Conservation (phyloP, 2,797 vertebrate species). For the Melanotaenia trifasciata region DNA sequence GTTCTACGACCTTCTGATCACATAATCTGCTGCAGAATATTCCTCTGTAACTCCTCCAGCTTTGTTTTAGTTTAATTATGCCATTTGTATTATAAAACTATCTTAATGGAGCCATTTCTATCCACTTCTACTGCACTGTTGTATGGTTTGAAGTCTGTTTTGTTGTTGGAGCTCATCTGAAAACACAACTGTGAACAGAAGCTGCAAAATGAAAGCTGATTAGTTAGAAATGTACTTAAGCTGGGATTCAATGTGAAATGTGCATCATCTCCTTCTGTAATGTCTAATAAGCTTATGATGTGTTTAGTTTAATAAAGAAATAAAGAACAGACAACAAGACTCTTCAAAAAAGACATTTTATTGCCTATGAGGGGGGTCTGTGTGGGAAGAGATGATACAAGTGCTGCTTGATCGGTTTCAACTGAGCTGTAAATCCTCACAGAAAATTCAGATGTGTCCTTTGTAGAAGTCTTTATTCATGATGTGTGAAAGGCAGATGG, state of each 20-base stretch:
- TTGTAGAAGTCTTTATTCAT: constrained; percentile 24
- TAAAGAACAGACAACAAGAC: constrained; percentile 32
- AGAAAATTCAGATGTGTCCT: constrained; percentile 22
- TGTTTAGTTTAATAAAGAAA: constrained; percentile 8
- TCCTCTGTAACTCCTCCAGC: too few species aligned
- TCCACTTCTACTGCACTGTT: too few species aligned
- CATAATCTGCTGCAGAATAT: too few species aligned
- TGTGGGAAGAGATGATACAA: constrained; percentile 21
- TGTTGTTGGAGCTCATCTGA: too few species aligned
- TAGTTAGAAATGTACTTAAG: neutral
- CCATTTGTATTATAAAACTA: too few species aligned
- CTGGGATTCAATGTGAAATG: neutral
- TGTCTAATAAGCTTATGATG: accelerated
- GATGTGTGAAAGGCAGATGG: neutral
- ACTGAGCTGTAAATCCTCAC: constrained; percentile 20
- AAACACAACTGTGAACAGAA: neutral
- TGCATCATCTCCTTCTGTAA: neutral
- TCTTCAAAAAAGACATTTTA: constrained; percentile 45
- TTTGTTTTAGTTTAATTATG: too few species aligned
- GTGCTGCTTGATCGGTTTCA: constrained; percentile 35
- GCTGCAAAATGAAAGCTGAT: too few species aligned
- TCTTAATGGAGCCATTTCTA: too few species aligned
- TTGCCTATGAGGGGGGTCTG: constrained; percentile 40
- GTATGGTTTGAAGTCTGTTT: too few species aligned
- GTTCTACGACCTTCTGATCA: neutral